Conservation (phyloP, 2,113 vertebrate genomes). For the Turnix velox region DNA sequence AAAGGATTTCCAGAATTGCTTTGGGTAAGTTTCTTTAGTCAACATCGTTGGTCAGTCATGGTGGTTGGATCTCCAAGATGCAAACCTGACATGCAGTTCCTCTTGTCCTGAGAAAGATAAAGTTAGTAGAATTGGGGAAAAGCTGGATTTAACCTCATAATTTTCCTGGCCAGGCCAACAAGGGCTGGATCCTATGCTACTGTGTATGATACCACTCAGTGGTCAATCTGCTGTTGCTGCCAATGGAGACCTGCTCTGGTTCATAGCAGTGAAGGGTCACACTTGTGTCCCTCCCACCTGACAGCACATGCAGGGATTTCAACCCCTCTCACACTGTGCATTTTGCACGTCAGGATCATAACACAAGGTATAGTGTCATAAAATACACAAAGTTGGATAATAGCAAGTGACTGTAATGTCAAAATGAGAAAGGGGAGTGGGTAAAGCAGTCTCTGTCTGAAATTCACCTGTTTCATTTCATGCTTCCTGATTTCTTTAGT, state of each 20-base stretch:
- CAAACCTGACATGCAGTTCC: neutral
- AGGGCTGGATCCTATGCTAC: neutral
- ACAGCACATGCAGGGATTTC: neutral
- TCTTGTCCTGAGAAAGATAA: neutral
- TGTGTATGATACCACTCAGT: fast-evolving
- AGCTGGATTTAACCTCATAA: neutral
- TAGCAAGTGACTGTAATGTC: neutral
- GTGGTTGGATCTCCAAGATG: neutral
- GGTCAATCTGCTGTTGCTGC: neutral
- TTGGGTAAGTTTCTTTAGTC: slow-evolving; percentile 81
- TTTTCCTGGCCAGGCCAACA: neutral
- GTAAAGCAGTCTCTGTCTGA: neutral
- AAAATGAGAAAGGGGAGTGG: neutral
- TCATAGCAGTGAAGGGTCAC: neutral
- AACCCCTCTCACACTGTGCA: neutral
- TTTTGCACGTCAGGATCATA: fast-evolving
- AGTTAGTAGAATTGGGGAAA: neutral
- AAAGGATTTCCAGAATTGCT: slow-evolving; percentile 96
- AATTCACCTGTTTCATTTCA: neutral
- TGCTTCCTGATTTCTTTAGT: neutral
- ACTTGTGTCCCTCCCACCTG: fast-evolving
- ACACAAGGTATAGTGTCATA: neutral
- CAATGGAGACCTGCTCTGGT: neutral
- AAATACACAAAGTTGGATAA: neutral
- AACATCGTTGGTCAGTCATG: fast-evolving